Evolutionary conservation across 2,797 vertebrate species (phyloP), one percentile per base, ranked within the genome.

Genomic region (Hephaestus fuliginosus): DNA sequence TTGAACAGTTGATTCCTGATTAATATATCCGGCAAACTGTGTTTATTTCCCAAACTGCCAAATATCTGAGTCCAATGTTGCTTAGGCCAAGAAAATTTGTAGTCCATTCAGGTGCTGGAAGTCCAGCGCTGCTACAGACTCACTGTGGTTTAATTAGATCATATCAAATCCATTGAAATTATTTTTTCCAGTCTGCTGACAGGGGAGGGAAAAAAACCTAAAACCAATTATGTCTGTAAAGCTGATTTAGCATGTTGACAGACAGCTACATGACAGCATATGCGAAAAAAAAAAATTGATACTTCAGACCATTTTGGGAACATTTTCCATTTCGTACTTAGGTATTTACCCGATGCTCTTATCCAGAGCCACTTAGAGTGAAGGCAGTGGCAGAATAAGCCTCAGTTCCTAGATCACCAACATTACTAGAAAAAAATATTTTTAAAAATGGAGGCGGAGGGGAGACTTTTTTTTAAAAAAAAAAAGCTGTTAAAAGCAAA

Each of bases 281-380:
- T 53, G 13, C 7, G 7, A 2, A 25, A 1, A 14, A 74, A 65
- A 57, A 49, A 67, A 33, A 55, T 4, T 3, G 5, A 83, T n/a
- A 63, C 4, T 12, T 70, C 17, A 3, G 56, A 56, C 70, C 52
- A 44, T 70, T 83, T 71, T 1, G 0, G 66, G 28, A 65, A 75
- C 67, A 44, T 80, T 83, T 85, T 68, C 61, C 58, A 87, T 85
- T 78, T 82, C 3, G 55, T 64, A 55, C 69, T 76, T 36, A 66
- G 30, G 33, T 49, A 80, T 82, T 89, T 82, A 58, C 57, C 69
- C 55, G 46, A 78, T 83, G 66, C 63, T 82, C 85, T 90, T 77
- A 86, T 48, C 75, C 57, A 55, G 62, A 88, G 78, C 70, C 74
- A 83, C 71, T 86, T 56, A 63, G 33, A 81, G 63, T 1, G 43